phyloP scores from a whole-genome alignment of 2,113 vertebrate genomes.

The Trochalopteron elliotii region DNA sequence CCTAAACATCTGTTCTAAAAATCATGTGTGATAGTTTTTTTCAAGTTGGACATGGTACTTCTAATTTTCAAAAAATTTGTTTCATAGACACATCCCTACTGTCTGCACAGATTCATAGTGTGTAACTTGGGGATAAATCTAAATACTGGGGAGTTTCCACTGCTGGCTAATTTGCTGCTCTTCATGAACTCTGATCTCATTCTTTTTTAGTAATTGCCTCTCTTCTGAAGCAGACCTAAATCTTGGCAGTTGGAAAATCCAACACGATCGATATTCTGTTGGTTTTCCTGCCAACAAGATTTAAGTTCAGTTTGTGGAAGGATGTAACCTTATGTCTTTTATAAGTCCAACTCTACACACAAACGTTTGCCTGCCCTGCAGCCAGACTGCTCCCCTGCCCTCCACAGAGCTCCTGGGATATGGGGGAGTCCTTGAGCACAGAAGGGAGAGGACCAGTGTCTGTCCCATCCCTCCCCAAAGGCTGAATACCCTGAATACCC shows the following conservation, averaged over 20 bases:
- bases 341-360: rapidly evolving
- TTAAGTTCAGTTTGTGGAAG: background rate
- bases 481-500: too few relatives aligned
- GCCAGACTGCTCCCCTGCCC: background rate
- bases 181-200: background rate
- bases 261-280: background rate
- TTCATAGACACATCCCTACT: background rate
- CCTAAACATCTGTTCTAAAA: background rate
- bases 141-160: background rate
- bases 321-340: background rate
- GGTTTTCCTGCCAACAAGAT: background rate
- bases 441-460: background rate
- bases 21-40: background rate
- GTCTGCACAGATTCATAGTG: background rate
- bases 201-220: background rate
- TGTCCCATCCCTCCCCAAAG: background rate
- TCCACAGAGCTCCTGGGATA: background rate
- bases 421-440: background rate
- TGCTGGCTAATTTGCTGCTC: background rate
- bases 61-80: background rate
- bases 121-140: background rate
- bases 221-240: background rate
- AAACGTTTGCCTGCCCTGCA: background rate
- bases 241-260: background rate
- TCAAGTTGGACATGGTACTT: background rate